phyloP scores from a whole-genome alignment of 2,888 invertebrate species.

The Agrochola macilenta region DNA sequence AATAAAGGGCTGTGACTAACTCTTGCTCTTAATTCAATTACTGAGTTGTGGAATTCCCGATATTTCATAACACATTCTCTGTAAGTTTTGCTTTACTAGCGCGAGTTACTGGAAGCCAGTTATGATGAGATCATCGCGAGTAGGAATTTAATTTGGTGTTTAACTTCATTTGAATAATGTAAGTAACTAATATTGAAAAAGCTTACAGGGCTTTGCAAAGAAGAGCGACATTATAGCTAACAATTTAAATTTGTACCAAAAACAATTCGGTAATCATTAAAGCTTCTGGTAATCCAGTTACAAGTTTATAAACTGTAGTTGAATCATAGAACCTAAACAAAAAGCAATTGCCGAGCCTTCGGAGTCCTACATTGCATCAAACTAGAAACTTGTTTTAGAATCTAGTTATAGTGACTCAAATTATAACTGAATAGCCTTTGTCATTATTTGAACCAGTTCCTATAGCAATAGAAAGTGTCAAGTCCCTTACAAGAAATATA shows the following conservation, averaged over 20 bases:
- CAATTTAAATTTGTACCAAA: background rate
- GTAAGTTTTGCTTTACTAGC: constrained; percentile 14
- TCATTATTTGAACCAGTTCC: constrained; percentile 15
- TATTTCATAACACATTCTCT: constrained; percentile 10
- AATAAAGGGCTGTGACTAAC: constrained; percentile 49
- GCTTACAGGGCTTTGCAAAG: background rate
- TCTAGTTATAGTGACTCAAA: constrained; percentile 1
- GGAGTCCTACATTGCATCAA: background rate
- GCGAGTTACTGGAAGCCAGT: constrained; percentile 15
- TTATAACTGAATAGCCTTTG: background rate
- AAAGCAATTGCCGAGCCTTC: background rate
- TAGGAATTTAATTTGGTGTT: background rate
- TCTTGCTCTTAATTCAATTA: constrained; percentile 25
- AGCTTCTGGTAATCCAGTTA: background rate
- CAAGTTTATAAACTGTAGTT: background rate
- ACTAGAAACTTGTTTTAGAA: constrained; percentile 1
- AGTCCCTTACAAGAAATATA: constrained; percentile 12
- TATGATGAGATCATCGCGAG: constrained; percentile 2
- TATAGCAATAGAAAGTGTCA: constrained; percentile 10
- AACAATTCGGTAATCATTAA: background rate
- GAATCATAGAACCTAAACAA: background rate
- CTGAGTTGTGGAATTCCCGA: constrained; percentile 18
- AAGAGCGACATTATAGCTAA: background rate
- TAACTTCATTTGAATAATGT: background rate
- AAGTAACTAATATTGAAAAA: background rate